A percentile compares a stretch with the other conserved stretches of the same genome.
Conservation (phyloP, 92 coral and sea anemone species). For the Porites evermanni region DNA sequence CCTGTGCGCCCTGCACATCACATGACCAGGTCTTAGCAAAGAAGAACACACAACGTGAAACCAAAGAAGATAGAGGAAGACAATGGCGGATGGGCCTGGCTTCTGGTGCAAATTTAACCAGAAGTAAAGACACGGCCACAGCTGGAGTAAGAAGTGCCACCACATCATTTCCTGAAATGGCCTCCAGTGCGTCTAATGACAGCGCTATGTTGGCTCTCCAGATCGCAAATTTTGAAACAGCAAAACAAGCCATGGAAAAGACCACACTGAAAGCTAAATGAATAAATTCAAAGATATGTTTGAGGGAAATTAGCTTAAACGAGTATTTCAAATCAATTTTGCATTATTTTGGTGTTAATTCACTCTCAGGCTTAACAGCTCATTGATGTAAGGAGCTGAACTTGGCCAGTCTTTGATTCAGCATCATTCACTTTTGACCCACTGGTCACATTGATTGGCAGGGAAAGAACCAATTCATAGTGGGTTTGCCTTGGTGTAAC, state of each 20-base stretch:
- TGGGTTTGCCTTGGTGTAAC: too few relatives aligned
- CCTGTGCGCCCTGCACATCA: constrained; percentile 43
- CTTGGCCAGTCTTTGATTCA: too few relatives aligned
- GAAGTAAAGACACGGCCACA: constrained; percentile 21
- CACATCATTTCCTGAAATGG: constrained; percentile 30
- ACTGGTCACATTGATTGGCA: too few relatives aligned
- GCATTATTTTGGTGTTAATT: too few relatives aligned
- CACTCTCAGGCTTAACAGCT: too few relatives aligned
- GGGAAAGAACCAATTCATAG: too few relatives aligned
- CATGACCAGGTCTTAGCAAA: constrained; percentile 41
- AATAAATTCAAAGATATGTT: not conserved
- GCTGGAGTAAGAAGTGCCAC: constrained; percentile 22
- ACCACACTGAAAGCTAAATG: not conserved
- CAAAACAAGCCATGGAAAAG: constrained; percentile 26
- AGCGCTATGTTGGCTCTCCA: constrained; percentile 24
- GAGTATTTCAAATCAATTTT: too few relatives aligned
- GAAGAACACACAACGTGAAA: constrained; percentile 23
- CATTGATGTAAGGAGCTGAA: too few relatives aligned
- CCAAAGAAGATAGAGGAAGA: constrained; percentile 19
- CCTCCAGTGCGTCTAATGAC: constrained; percentile 32
- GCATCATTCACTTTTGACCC: too few relatives aligned
- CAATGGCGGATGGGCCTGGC: constrained; percentile 27
- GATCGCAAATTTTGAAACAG: constrained; percentile 33
- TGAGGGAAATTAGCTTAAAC: too few relatives aligned
- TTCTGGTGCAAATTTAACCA: constrained; percentile 18